Evolutionary conservation across 30 jellyfish, hydroid and myxozoan species (phyloP), one percentile per base, ranked within the genome.

Genomic region (Hydractinia echinata): DNA sequence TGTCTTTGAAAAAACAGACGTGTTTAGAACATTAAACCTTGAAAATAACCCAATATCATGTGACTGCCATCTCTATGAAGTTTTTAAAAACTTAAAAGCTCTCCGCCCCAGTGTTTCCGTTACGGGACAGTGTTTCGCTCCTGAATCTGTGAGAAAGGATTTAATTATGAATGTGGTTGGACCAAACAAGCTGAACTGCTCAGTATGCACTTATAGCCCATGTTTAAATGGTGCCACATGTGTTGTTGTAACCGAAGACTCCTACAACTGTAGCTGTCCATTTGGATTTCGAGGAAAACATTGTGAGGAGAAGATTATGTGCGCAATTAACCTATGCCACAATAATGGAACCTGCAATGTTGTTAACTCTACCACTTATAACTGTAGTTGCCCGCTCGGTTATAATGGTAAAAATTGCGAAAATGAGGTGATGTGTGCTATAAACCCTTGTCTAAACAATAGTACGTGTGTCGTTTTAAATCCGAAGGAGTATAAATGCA

Each of bases 321-420:
- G 84, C 11, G 55, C 78, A 6, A 67, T 82, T 5, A 83, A 93
- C 85, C 92, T 92, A 5, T 89, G 97, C 81, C 76, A 55, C 55
- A 89, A 84, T 58, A 55, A 67, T 76, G 97, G 97, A 4, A 54
- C 91, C 7, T 89, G 97, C 67, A 55, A 53, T 54, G 54, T 76
- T 62, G 3, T 39, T 14, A 77, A 79, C 0, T 15, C 58, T 10
- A 30, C 82, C 5, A 20, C 83, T 11, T 70, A 82, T 19, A 60
- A 54, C 4, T 89, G 97, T 83, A 60, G 21, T 15, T 89, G 97
- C 86, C 72, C 67, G 10, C 81, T 85, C 55, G 97, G 97, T 6
- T 70, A 8, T 60, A 74, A 93, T 4, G 95, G 97, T 11, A 89
- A 84, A 84, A 76, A 79, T 53, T 89, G 97, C 56, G 84, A 84